A percentile compares a stretch with the other conserved stretches of the same genome.
These are phyloP conservation scores for Unio delphinus DNA, from an alignment of 2,888 invertebrate species.

Conservation along the genomic window DNA sequence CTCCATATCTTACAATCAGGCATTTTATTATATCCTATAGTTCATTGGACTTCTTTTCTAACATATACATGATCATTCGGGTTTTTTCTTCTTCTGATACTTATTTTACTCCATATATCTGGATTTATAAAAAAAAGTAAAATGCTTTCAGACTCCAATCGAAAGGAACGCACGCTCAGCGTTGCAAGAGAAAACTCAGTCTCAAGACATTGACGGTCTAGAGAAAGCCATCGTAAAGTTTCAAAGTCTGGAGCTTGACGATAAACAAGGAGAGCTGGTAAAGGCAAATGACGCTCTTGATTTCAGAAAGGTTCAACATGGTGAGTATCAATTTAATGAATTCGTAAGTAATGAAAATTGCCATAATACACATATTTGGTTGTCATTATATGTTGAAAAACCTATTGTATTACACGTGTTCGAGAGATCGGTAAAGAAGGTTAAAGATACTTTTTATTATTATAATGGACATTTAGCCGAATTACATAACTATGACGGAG, in stretches of 20 bases:
- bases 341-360: too few relatives aligned
- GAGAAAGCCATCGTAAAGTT: conserved; percentile 21
- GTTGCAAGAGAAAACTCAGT: conserved; percentile 8
- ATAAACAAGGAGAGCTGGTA: conserved; percentile 19
- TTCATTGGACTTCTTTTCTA: not conserved
- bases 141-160: conserved; percentile 11
- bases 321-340: not conserved
- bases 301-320: conserved; percentile 16
- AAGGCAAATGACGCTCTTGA: conserved; percentile 22
- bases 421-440: too few relatives aligned
- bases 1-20: too few relatives aligned
- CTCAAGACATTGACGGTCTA: conserved; percentile 12
- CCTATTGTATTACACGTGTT: too few relatives aligned
- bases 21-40: too few relatives aligned
- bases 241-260: conserved; percentile 16
- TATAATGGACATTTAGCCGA: too few relatives aligned
- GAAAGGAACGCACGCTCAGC: conserved; percentile 17
- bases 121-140: not conserved
- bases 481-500: too few relatives aligned
- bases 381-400: too few relatives aligned
- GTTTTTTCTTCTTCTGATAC: not conserved
- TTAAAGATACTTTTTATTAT: too few relatives aligned
- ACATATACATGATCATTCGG: not conserved
- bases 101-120: not conserved
- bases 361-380: too few relatives aligned